Percentiles rank a stretch among this genome's conserved stretches.
These are phyloP conservation scores for Dasyprocta punctata DNA, from an alignment of 2,113 vertebrate species.

Conservation along the genomic window DNA sequence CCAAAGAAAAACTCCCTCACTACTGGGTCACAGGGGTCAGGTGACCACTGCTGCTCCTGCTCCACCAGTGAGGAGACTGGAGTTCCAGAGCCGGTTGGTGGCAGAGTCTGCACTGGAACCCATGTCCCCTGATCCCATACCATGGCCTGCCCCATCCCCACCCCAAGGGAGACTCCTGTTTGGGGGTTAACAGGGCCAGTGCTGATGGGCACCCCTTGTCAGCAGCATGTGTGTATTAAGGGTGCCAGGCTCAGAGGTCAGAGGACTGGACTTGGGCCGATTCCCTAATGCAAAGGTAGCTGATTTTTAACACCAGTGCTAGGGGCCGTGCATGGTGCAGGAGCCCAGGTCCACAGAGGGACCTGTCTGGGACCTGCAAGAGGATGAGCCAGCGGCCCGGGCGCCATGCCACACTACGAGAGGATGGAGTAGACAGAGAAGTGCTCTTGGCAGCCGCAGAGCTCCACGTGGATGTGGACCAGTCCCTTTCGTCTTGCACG, in stretches of 20 bases:
- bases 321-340: neutral
- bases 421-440: neutral
- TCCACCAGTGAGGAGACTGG: neutral
- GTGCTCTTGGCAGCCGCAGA: neutral
- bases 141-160: neutral
- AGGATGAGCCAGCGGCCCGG: neutral
- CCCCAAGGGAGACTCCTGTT: neutral
- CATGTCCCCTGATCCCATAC: too few relatives aligned
- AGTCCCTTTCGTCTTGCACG: neutral
- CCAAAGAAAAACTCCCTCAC: neutral
- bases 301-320: neutral
- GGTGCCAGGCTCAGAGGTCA: neutral
- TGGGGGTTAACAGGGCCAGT: neutral
- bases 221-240: neutral
- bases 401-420: neutral
- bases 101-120: neutral
- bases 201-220: neutral
- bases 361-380: neutral
- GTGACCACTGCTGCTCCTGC: neutral
- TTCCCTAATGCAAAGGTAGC: neutral
- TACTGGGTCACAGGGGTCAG: neutral
- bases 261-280: neutral
- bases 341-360: neutral
- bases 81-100: neutral
- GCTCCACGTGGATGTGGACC: fast-evolving